Percentiles rank a stretch among this genome's conserved stretches.
phyloP scores from a whole-genome alignment of 2,113 vertebrate species.

The Chroicocephalus ridibundus region DNA sequence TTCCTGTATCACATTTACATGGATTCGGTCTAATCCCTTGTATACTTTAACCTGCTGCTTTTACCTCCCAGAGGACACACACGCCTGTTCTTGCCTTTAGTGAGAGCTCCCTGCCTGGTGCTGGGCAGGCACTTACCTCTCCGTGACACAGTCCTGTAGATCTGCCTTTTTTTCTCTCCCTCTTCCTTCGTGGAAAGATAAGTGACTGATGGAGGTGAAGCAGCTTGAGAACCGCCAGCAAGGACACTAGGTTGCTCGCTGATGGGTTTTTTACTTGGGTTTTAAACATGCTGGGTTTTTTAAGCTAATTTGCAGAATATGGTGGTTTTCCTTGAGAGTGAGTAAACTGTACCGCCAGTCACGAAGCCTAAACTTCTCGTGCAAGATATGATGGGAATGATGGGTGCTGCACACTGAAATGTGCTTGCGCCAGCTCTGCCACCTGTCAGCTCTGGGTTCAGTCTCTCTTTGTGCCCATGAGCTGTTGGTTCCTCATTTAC shows the following conservation, averaged over 20 bases:
- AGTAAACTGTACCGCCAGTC: neutral
- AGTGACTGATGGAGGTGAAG: neutral
- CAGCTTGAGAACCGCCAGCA: neutral
- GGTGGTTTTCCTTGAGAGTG: neutral
- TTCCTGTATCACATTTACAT: neutral
- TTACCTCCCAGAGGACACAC: neutral
- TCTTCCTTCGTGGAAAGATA: neutral
- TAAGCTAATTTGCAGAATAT: neutral
- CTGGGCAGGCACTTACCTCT: neutral
- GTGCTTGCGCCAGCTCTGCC: neutral
- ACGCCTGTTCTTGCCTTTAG: neutral
- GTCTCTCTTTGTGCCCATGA: neutral
- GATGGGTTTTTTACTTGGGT: neutral
- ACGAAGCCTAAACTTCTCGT: neutral
- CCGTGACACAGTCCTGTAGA: neutral
- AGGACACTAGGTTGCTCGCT: neutral
- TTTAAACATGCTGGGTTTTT: neutral
- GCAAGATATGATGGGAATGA: neutral
- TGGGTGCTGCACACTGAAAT: accelerated
- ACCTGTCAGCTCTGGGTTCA: neutral
- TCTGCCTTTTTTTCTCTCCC: neutral
- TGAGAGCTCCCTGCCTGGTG: neutral
- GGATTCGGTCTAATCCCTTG: neutral
- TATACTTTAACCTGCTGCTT: neutral
- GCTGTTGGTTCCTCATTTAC: constrained; percentile 7